Base-by-base conservation (phyloP, 1,140 invertebrate genomes). In the Coenobita brevimanus region DNA sequence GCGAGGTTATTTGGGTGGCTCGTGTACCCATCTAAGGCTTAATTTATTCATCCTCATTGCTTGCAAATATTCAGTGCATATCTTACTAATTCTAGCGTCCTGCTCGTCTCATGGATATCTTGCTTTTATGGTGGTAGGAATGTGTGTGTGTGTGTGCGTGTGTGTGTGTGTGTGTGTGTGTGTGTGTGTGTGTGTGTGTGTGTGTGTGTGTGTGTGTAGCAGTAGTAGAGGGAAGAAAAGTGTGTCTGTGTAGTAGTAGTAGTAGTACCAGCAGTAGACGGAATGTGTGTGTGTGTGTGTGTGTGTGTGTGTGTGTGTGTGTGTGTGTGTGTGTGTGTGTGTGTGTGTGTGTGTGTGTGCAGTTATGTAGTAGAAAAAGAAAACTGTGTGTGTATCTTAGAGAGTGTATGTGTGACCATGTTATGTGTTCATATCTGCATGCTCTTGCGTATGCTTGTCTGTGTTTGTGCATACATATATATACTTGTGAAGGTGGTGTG, bases 151-250 rank as follows among this genome's bases (percentile, higher is more conserved):
- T n/a, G n/a, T n/a, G n/a, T n/a, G n/a, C n/a, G n/a, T n/a, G n/a
- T n/a, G 33, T 75, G 17, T 38, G 38, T 75, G 38, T 75, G 38
- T 75, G 2, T 75, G 38, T 75, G 2, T 75, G 38, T 75, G 46
- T 46, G 21, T 54, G 41, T 50, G 24, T 50, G 24, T 54, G 6
- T 54, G 24, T 54, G 4, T 54, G 41, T 79, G 41, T 79, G 38
- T 79, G 76, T 79, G 76, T 78, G 71, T 73, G 71, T 73, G 71
- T 73, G n/a, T n/a, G n/a, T n/a, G n/a, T n/a, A n/a, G n/a, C n/a
- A n/a, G n/a, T n/a, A n/a, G n/a, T n/a, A n/a, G 71, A 46, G 75
- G 43, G 38, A 24, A 46, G 43, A 33, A 46, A n/a, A 46, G 43
- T 78, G 38, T 78, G n/a, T 78, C 17, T 78, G n/a, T 78, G 43